These are phyloP conservation scores for Sinocyclocheilus anshuiensis DNA, from an alignment of 2,113 vertebrate genomes.

Conservation along the genomic window DNA sequence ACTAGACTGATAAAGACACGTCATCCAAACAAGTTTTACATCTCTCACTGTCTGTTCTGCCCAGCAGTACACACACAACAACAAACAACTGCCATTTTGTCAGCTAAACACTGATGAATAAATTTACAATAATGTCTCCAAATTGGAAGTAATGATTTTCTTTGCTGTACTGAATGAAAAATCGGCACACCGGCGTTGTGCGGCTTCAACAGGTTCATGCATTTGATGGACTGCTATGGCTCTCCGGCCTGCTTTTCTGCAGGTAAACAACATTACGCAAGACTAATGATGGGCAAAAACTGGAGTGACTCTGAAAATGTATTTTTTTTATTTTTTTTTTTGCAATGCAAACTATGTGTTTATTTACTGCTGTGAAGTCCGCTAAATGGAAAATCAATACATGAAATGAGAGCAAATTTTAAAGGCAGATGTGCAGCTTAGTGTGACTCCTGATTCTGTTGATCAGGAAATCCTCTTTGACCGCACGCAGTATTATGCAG, in stretches of 20 bases:
- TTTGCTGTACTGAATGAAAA: not conserved
- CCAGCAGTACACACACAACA: not conserved
- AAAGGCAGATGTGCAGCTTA: constrained; percentile 1
- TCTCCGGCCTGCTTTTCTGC: not conserved
- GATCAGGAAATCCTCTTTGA: constrained; percentile 26
- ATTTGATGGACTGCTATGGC: not conserved
- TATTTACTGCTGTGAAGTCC: not conserved
- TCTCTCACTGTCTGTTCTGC: not conserved
- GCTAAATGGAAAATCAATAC: constrained; percentile 28
- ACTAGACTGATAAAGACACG: constrained; percentile 26
- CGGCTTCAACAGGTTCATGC: not conserved
- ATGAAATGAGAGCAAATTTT: not conserved
- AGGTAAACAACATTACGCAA: not conserved
- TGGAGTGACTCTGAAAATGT: not conserved
- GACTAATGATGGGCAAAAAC: not conserved
- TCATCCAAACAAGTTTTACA: constrained; percentile 28
- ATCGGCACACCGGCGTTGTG: not conserved
- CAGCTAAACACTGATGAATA: not conserved
- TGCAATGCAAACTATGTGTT: not conserved
- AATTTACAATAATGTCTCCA: not conserved
- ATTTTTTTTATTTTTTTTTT: not conserved
- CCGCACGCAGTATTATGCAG: not conserved
- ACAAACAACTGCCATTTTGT: constrained; percentile 19
- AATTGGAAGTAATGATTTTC: not conserved
- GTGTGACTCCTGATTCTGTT: not conserved